Conservation (phyloP, 2,797 vertebrate genomes). For the Salarias fasciatus region DNA sequence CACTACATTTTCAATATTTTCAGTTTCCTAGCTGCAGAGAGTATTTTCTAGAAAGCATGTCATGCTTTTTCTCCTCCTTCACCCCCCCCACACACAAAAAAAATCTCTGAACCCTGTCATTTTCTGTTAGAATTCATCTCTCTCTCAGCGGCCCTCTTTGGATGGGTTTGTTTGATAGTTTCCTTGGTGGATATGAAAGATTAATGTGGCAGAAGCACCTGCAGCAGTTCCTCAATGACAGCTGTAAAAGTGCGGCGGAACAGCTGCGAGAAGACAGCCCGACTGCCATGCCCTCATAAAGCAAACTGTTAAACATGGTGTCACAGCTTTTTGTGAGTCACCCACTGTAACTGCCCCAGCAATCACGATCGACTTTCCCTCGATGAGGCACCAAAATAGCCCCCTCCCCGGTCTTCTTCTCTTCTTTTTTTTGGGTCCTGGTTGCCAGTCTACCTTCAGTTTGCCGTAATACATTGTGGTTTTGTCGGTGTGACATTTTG, state of each 20-base stretch:
- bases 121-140: conserved; percentile 53
- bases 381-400: conserved; percentile 31
- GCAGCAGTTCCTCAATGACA: conserved; percentile 80
- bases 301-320: conserved; percentile 57
- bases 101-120: conserved; percentile 54
- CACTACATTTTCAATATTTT: conserved; percentile 2
- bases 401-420: too few relatives aligned
- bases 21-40: conserved; percentile 41
- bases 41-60: conserved; percentile 72
- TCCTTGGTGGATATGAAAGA: conserved; percentile 76
- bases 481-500: not conserved
- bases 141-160: conserved; percentile 70
- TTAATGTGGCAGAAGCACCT: conserved; percentile 78
- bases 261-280: conserved; percentile 65
- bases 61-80: conserved; percentile 1
- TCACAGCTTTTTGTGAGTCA: conserved; percentile 58
- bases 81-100: not conserved
- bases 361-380: conserved; percentile 48
- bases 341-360: conserved; percentile 51
- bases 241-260: conserved; percentile 70
- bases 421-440: not conserved
- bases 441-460: conserved; percentile 19
- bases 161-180: conserved; percentile 73
- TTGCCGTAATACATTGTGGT: conserved; percentile 3
- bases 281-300: conserved; percentile 60